phyloP scores from a whole-genome alignment of 2,888 invertebrate genomes.

The Coelogynopora nodosa region DNA sequence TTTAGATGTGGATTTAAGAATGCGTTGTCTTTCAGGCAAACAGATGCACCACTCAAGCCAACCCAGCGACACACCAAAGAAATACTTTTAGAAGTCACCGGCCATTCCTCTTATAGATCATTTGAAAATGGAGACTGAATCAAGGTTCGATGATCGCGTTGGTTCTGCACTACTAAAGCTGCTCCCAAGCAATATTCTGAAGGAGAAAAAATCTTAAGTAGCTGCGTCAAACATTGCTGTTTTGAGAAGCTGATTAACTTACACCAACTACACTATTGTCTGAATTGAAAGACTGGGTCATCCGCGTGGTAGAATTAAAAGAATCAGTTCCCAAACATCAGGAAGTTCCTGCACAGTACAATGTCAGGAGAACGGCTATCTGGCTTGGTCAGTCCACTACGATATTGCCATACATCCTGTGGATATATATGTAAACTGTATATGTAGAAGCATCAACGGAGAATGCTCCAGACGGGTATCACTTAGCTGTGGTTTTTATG shows the following conservation, averaged over 20 bases:
- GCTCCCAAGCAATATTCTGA: conserved; percentile 20
- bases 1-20: conserved; percentile 19
- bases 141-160: conserved; percentile 27
- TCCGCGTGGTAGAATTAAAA: background rate
- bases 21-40: conserved; percentile 7
- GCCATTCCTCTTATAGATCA: conserved; percentile 37
- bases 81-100: conserved; percentile 30
- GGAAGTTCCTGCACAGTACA: conserved; percentile 5
- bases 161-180: conserved; percentile 22
- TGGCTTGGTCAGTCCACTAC: conserved; percentile 17
- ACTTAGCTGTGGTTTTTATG: conserved; percentile 6
- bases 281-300: conserved; percentile 13
- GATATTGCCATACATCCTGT: background rate
- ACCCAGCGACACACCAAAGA: background rate
- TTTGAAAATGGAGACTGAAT: conserved; percentile 21
- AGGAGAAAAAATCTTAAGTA: background rate
- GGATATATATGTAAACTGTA: conserved; percentile 7
- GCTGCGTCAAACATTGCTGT: conserved; percentile 35
- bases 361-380: conserved; percentile 16
- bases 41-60: conserved; percentile 30
- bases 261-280: conserved; percentile 32
- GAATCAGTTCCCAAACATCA: conserved; percentile 34
- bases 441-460: conserved; percentile 13
- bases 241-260: conserved; percentile 35
- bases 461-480: conserved; percentile 1